Base-by-base conservation (phyloP, 2,888 invertebrate species). In the Eupeodes luniger region DNA sequence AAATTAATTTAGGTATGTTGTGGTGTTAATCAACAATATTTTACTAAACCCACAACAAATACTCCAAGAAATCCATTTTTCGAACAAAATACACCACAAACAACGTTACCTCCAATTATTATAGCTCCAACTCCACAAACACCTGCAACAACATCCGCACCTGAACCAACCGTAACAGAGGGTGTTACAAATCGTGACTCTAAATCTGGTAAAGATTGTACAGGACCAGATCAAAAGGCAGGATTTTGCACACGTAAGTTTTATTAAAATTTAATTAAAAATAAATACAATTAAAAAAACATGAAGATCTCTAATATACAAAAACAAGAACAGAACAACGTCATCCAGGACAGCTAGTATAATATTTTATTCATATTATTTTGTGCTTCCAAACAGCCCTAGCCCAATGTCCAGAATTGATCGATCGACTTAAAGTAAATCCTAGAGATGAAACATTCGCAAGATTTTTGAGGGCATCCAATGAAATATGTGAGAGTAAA, bases 201-300 rank as follows among this genome's bases (percentile, higher is more conserved):
- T 7, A 51, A 40, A 80, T 12, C 70, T 1, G 72, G 59, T 3
- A 4, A 2, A n/a, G 64, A 34, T 11, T 92, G 93, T 64, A 90
- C 90, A 5, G 90, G 89, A 27, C 92, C 92, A 4, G 90, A 91
- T 69, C 61, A 80, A 0, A 86, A 83, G 9, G 83, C 90, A 0
- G 92, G 93, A 9, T 89, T 81, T 11, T 93, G 93, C 69, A 78
- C 90, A 27, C 91, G 93, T 91, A 79, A 91, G 91, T 82, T 27
- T 27, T 27, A 27, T 27, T 27, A 27, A 27, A 27, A 27, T 27
- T 27, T 27, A 27, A 27, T 27, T 3, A 27, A 1, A 27, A 27
- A 27, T 27, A 27, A 27, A 27, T 27, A 27, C 19, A 19, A 19
- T 19, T 19, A 19, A 19, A 19, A 19, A 19, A 19, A 19, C 19